Base-by-base conservation (phyloP, 2,888 invertebrate genomes). In the Schrankia costaestrigalis region DNA sequence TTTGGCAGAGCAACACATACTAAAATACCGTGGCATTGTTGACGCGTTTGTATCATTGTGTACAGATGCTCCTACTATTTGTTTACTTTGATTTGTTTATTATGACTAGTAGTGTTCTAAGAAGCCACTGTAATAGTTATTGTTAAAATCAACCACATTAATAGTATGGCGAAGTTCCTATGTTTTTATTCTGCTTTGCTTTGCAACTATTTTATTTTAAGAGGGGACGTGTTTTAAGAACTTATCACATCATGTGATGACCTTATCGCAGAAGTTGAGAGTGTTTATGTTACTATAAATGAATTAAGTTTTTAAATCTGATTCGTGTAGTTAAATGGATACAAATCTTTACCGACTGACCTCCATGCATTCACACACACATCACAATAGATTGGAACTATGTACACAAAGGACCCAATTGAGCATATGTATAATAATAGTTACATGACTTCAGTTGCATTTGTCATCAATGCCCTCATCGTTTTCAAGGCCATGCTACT, bases 371-470 rank as follows among this genome's bases (percentile, higher is more conserved):
- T 22, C 24, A n/a, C n/a, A n/a, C n/a, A n/a, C n/a, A n/a, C n/a
- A 9, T 26, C 8, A 49, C 41, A 54, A 55, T 48, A 31, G 24
- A 17, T 19, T 21, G 28, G 35, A 46, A 35, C 30, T 27, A 30
- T 22, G 7, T 6, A 9, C 10, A 50, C 44, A 57, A 57, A 58
- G 26, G 51, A 32, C 3, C 17, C 52, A 56, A 58, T 58, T 45
- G 45, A 30, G 25, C 22, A 22, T 18, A 7, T 22, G 15, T 27
- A 15, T 24, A 12, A 37, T 45, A 28, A 37, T 37, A 25, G 22
- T 32, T 28, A 31, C 30, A 28, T 17, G 24, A 25, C 29, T 29
- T 14, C 34, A 22, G 31, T 24, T 56, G 56, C 56, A 58, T 36
- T 47, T 41, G 41, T 58, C 41, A 54, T 29, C 11, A 19, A 33